These are phyloP conservation scores for Didymodactylos carnosus DNA, from an alignment of 2,888 invertebrate genomes.

Conservation along the genomic window DNA sequence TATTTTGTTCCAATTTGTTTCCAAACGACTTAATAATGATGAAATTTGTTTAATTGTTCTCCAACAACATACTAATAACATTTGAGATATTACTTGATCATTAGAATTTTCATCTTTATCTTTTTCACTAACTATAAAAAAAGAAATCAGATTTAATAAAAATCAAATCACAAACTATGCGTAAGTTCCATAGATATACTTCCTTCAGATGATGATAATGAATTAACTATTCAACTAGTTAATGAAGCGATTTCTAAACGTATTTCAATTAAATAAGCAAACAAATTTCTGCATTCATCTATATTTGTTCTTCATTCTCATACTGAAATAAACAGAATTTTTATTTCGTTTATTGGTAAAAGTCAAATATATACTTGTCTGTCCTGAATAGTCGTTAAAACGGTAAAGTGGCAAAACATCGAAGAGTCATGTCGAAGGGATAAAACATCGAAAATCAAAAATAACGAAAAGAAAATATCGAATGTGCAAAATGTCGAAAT, in stretches of 20 bases:
- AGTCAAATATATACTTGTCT: no score
- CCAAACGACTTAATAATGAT: constrained; percentile 32
- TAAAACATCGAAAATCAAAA: no score
- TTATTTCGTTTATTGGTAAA: no score
- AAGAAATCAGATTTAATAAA: not conserved
- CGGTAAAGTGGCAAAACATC: not conserved
- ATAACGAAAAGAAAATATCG: not conserved
- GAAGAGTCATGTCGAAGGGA: no score
- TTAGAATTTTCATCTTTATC: not conserved
- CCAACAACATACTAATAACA: constrained; percentile 80
- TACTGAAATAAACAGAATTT: not conserved
- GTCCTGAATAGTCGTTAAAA: no score
- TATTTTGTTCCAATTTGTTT: not conserved
- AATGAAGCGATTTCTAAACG: constrained; percentile 5
- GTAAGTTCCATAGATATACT: constrained; percentile 7
- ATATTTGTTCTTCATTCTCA: not conserved
- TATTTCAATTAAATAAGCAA: constrained; percentile 4
- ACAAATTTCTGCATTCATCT: not conserved
- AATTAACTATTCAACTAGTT: constrained; percentile 7
- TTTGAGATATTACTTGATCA: constrained; percentile 40
- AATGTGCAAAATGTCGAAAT: not conserved
- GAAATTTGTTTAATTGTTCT: constrained; percentile 66
- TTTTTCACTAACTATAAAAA: not conserved
- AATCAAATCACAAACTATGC: not conserved
- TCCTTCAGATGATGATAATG: constrained; percentile 12